Conservation (phyloP, 2,888 invertebrate species). For the Sesia bembeciformis region DNA sequence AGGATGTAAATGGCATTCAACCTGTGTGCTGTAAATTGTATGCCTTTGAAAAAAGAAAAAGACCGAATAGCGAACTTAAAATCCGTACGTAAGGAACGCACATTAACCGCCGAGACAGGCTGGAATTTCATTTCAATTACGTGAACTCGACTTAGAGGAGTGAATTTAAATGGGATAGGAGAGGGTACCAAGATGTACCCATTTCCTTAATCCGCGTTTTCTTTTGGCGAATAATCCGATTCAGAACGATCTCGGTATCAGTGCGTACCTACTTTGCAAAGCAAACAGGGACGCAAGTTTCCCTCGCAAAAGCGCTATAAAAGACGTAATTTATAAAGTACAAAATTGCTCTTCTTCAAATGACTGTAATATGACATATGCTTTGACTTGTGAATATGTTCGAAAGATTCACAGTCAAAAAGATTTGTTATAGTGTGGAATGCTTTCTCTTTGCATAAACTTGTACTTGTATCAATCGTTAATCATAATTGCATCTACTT, state of each 20-base stretch:
- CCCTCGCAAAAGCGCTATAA: background rate
- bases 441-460: too few species aligned
- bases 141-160: conserved; percentile 29
- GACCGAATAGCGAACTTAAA: conserved; percentile 1
- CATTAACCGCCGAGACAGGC: conserved; percentile 30
- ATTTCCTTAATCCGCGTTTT: conserved; percentile 47
- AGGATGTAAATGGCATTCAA: background rate
- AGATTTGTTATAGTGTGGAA: too few species aligned
- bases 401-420: too few species aligned
- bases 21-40: conserved; percentile 4
- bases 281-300: conserved; percentile 3
- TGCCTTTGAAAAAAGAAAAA: conserved; percentile 2
- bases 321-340: background rate
- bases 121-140: conserved; percentile 57
- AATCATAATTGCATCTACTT: too few species aligned
- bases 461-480: too few species aligned
- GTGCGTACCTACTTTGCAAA: conserved; percentile 9
- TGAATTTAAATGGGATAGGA: conserved; percentile 41
- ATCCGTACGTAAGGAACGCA: conserved; percentile 9
- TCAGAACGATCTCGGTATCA: conserved; percentile 17
- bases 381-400: too few species aligned
- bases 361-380: too few species aligned
- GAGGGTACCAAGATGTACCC: conserved; percentile 24
- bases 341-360: too few species aligned
- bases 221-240: conserved; percentile 32